Conservation (phyloP, 2,888 invertebrate genomes). For the Uropetala carovei region DNA sequence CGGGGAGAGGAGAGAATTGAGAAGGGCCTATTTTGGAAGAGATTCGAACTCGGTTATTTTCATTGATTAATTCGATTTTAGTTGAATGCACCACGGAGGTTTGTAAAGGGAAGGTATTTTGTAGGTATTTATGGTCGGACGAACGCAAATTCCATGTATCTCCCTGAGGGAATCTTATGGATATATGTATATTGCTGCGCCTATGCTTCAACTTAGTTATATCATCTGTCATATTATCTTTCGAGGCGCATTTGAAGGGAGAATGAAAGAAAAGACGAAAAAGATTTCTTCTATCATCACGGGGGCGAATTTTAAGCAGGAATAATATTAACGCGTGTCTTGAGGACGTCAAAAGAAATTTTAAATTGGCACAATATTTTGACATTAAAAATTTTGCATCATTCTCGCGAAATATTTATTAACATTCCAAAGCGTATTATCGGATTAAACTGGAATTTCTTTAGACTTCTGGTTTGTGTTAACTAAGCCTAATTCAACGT, state of each 20-base stretch:
- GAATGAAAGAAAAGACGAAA: background rate
- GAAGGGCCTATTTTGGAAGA: no score
- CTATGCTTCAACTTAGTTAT: background rate
- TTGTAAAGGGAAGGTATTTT: background rate
- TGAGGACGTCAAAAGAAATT: no score
- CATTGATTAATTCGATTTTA: slow-evolving; percentile 34
- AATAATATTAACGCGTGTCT: no score
- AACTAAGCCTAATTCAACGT: no score
- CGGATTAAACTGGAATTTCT: no score
- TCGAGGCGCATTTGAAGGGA: background rate
- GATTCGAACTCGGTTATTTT: background rate
- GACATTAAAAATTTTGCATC: no score
- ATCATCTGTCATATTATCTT: background rate
- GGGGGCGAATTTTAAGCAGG: no score
- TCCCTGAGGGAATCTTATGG: background rate
- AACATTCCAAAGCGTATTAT: no score
- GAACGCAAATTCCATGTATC: background rate
- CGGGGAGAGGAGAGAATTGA: no score
- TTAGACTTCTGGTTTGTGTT: no score
- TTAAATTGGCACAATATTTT: no score
- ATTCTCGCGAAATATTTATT: no score
- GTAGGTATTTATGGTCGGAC: background rate
- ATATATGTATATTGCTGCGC: background rate
- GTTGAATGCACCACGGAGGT: background rate
- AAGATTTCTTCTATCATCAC: background rate